These are phyloP conservation scores for Molossus alvarezi DNA, from an alignment of 2,797 vertebrate genomes.

Conservation along the genomic window DNA sequence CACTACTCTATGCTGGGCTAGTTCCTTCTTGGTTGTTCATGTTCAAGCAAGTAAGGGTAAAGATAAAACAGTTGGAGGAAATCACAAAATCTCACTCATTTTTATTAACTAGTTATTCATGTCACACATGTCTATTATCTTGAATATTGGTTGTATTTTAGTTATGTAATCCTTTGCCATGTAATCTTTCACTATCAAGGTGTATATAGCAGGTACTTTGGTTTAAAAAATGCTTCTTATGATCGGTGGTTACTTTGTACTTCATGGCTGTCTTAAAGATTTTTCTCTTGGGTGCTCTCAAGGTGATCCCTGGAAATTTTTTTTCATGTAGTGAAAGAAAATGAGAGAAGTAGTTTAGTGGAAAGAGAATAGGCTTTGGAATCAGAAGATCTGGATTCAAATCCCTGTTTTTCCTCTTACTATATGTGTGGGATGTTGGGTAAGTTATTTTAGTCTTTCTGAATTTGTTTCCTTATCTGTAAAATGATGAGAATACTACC, in stretches of 20 bases:
- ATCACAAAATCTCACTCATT: constrained; percentile 50
- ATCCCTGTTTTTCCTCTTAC: constrained; percentile 52
- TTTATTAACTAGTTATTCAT: constrained; percentile 55
- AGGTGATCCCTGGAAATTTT: constrained; percentile 68
- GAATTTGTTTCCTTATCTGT: constrained; percentile 58
- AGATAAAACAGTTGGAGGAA: constrained; percentile 72
- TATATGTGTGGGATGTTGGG: constrained; percentile 52
- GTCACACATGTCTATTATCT: not conserved
- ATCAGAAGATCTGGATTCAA: constrained; percentile 60
- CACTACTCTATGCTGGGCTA: not conserved
- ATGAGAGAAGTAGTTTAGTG: constrained; percentile 64
- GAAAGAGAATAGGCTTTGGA: constrained; percentile 72
- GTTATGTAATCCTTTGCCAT: not conserved
- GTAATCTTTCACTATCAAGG: constrained; percentile 27
- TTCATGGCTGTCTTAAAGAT: not conserved
- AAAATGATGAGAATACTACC: constrained; percentile 11
- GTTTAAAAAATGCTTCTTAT: not conserved
- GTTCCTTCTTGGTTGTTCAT: constrained; percentile 2
- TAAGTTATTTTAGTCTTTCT: constrained; percentile 69
- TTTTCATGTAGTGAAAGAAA: constrained; percentile 74
- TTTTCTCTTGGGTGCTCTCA: constrained; percentile 57
- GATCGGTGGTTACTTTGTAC: not conserved
- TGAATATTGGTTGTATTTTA: constrained; percentile 62
- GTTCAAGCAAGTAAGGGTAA: constrained; percentile 46
- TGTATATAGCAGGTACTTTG: not conserved